These are phyloP conservation scores for Smutsia gigantea DNA, from an alignment of 2,797 vertebrate genomes.

Conservation along the genomic window DNA sequence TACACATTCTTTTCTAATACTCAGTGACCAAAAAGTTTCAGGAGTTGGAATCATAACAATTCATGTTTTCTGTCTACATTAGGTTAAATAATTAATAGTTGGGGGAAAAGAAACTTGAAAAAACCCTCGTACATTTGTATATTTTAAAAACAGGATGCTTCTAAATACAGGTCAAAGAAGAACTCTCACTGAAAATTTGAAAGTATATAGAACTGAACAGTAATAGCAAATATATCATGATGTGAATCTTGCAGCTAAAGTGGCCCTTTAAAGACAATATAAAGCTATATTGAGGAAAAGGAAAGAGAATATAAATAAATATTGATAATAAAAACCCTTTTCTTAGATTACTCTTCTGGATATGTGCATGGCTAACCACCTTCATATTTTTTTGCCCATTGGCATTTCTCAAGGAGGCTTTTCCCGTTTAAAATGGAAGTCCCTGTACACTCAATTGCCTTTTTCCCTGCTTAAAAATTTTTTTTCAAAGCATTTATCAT, in stretches of 20 bases:
- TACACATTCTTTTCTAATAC: background rate
- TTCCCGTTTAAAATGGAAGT: background rate
- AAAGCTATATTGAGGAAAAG: background rate
- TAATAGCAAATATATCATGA: background rate
- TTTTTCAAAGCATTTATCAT: background rate
- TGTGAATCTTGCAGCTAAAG: background rate
- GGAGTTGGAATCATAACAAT: background rate
- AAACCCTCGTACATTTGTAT: background rate
- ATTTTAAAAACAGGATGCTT: background rate
- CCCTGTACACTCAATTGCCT: background rate
- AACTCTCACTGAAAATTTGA: background rate
- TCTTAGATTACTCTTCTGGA: background rate
- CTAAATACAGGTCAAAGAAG: background rate
- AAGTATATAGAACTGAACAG: background rate
- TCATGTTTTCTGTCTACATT: background rate
- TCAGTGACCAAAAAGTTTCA: background rate
- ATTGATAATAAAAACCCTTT: background rate
- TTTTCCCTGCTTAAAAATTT: background rate
- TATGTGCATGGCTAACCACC: background rate
- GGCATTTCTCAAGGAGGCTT: background rate
- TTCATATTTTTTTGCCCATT: background rate
- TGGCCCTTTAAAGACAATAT: background rate
- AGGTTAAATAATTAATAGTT: background rate
- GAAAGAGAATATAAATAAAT: background rate
- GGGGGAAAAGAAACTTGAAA: background rate